These are phyloP conservation scores for Archegozetes longisetosus DNA, from an alignment of 1,140 invertebrate genomes.

Conservation along the genomic window DNA sequence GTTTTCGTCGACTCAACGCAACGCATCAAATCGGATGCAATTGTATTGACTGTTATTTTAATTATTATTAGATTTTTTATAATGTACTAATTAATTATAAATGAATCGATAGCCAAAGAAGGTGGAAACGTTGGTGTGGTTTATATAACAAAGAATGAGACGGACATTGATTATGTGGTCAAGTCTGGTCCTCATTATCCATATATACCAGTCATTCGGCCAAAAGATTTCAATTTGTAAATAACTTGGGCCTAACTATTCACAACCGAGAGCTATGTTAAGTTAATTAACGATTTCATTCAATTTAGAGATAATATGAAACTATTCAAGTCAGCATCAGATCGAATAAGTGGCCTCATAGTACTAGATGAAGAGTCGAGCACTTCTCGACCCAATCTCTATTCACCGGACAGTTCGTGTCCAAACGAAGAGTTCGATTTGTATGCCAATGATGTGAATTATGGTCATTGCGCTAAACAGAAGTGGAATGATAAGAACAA, in stretches of 20 bases:
- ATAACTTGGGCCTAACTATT: not conserved
- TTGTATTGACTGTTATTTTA: slow-evolving; percentile 36
- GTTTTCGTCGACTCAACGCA: slow-evolving; percentile 72
- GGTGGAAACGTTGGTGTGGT: slow-evolving; percentile 68
- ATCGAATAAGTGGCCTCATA: slow-evolving; percentile 34
- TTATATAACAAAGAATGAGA: slow-evolving; percentile 42
- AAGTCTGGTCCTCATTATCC: slow-evolving; percentile 37
- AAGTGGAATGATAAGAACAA: slow-evolving; percentile 51
- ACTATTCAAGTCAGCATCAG: slow-evolving; percentile 33
- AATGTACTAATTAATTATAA: too few relatives aligned
- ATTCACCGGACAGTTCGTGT: slow-evolving; percentile 61
- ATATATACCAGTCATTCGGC: slow-evolving; percentile 33
- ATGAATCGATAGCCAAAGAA: slow-evolving; percentile 35
- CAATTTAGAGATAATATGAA: slow-evolving; percentile 33
- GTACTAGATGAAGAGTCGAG: slow-evolving; percentile 31
- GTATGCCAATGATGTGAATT: slow-evolving; percentile 14
- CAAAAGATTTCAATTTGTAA: slow-evolving; percentile 22
- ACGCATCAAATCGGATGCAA: slow-evolving; percentile 83
- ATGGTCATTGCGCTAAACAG: slow-evolving; percentile 20
- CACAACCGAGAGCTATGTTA: slow-evolving; percentile 19
- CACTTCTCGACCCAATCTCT: slow-evolving; percentile 24
- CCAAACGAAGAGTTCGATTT: slow-evolving; percentile 57
- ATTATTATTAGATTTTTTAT: slow-evolving; percentile 15
- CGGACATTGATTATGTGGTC: slow-evolving; percentile 54
- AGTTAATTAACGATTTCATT: too few relatives aligned